phyloP scores from a whole-genome alignment of 2,797 vertebrate species.

The Orientallactaga sibirica region DNA sequence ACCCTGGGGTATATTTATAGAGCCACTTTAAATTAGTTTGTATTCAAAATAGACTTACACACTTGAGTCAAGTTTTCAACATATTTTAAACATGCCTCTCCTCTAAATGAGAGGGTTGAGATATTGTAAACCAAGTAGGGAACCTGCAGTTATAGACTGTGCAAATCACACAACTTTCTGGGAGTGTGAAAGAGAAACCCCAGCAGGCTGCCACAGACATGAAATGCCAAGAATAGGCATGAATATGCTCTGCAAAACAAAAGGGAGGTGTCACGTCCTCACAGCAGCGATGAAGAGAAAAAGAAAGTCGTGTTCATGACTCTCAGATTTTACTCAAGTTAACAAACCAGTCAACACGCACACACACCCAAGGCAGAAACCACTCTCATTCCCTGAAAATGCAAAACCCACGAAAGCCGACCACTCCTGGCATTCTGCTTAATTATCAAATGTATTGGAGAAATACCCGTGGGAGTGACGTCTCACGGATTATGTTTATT shows the following conservation, averaged over 20 bases:
- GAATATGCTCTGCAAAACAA: neutral
- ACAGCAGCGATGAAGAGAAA: neutral
- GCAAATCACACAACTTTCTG: neutral
- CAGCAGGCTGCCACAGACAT: neutral
- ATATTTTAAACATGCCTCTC: slow-evolving; percentile 40
- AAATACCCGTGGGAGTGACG: neutral
- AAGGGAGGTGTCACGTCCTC: neutral
- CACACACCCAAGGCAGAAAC: no score
- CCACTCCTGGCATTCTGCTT: neutral
- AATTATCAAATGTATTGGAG: neutral
- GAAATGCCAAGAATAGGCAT: neutral
- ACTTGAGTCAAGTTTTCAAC: slow-evolving; percentile 66
- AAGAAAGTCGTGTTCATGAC: neutral
- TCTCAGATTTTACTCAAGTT: neutral
- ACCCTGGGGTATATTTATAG: slow-evolving; percentile 66
- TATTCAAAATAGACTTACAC: slow-evolving; percentile 67
- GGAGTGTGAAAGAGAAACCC: neutral
- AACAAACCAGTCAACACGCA: neutral
- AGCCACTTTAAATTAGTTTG: slow-evolving; percentile 69
- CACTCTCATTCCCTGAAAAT: neutral
- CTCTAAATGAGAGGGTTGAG: slow-evolving; percentile 1
- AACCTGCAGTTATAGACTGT: neutral
- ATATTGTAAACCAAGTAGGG: neutral
- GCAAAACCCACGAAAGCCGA: neutral
- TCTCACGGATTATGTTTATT: neutral